Conservation (phyloP, 1,140 invertebrate genomes). For the Polyergus mexicanus region DNA sequence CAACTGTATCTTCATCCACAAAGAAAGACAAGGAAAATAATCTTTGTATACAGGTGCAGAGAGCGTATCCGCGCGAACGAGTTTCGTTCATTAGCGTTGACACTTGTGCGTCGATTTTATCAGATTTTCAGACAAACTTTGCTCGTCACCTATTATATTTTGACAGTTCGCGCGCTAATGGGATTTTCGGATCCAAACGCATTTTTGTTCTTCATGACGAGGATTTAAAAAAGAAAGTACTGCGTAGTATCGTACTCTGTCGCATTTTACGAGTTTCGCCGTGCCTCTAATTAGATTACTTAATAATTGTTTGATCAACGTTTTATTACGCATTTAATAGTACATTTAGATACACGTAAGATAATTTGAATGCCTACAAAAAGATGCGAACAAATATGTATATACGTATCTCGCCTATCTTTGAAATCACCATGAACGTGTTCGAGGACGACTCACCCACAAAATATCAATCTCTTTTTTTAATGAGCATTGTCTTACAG, state of each 20-base stretch:
- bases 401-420: background rate
- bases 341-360: background rate
- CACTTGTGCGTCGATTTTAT: constrained; percentile 76
- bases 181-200: constrained; percentile 32
- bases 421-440: background rate
- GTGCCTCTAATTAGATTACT: background rate
- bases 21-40: constrained; percentile 38
- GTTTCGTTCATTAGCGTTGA: constrained; percentile 78
- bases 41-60: constrained; percentile 27
- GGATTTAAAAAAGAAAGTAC: background rate
- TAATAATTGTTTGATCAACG: background rate
- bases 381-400: constrained; percentile 9
- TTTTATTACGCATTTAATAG: background rate
- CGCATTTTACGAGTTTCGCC: background rate
- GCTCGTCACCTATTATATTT: constrained; percentile 66
- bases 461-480: constrained; percentile 7
- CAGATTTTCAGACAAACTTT: constrained; percentile 71
- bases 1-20: constrained; percentile 59
- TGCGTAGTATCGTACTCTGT: background rate
- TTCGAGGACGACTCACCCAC: background rate
- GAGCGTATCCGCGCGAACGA: constrained; percentile 62
- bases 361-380: background rate
- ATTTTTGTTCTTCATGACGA: constrained; percentile 1
- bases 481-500: background rate
- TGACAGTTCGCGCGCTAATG: constrained; percentile 9